Evolutionary conservation across 2,113 vertebrate genomes (phyloP).

Genomic region (Stigmatopora nigra): DNA sequence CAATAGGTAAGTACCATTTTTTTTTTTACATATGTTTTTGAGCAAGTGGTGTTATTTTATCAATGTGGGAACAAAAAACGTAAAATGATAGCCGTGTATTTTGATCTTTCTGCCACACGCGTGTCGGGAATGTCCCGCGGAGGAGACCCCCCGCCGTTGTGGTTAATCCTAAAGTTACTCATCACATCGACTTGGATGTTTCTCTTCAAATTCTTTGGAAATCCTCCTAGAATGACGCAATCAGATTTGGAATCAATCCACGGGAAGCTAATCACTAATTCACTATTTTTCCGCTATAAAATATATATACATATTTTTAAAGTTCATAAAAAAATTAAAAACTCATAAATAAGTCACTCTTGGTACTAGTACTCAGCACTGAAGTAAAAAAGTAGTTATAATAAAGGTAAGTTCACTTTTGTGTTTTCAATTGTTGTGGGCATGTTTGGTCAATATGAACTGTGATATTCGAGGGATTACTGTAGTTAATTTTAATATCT

Average conservation of each 20-base stretch:
- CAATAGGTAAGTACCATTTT: constrained; percentile 54
- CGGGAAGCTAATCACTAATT: too few relatives aligned
- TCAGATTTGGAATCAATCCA: neutral
- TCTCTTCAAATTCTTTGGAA: neutral
- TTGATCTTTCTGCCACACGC: constrained; percentile 14
- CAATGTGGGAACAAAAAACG: constrained; percentile 24
- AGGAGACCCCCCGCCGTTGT: neutral
- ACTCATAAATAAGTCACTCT: too few relatives aligned
- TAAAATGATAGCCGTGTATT: constrained; percentile 28
- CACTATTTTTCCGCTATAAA: too few relatives aligned
- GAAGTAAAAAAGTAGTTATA: too few relatives aligned
- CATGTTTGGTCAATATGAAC: too few relatives aligned
- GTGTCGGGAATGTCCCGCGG: constrained; percentile 8
- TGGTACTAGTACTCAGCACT: too few relatives aligned
- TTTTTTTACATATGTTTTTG: neutral
- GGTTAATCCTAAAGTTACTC: constrained; percentile 19
- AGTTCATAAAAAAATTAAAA: too few relatives aligned
- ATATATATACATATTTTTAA: too few relatives aligned
- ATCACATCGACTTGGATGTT: neutral
- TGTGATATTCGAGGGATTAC: too few relatives aligned
- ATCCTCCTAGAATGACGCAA: neutral
- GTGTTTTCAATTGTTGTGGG: too few relatives aligned
- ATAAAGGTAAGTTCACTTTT: too few relatives aligned
- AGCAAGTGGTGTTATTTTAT: neutral
- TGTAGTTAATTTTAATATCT: neutral